Percentiles rank a stretch among this genome's conserved stretches.
These are phyloP conservation scores for Selene dorsalis DNA, from an alignment of 2,797 vertebrate species.

Conservation along the genomic window DNA sequence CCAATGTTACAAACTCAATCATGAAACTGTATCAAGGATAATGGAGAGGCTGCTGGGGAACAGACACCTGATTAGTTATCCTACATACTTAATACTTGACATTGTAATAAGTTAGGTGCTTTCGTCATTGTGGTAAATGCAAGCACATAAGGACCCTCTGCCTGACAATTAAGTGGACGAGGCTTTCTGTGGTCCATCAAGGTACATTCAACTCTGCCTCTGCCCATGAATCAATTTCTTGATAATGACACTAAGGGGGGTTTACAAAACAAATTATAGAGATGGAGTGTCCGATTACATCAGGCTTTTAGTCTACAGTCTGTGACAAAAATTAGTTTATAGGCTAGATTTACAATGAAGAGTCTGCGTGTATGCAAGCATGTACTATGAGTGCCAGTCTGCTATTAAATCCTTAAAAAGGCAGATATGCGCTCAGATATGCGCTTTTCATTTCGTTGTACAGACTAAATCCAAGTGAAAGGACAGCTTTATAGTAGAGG, in stretches of 20 bases:
- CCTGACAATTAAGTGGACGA: conserved; percentile 54
- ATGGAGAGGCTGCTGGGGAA: conserved; percentile 46
- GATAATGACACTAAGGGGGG: conserved; percentile 67
- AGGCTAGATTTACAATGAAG: conserved; percentile 55
- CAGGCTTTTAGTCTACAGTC: conserved; percentile 67
- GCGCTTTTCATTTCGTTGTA: conserved; percentile 13
- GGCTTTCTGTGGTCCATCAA: conserved; percentile 60
- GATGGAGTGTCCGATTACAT: conserved; percentile 74
- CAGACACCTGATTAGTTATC: conserved; percentile 56
- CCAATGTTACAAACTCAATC: conserved; percentile 69
- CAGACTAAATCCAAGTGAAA: conserved; percentile 1
- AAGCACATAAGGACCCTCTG: conserved; percentile 42
- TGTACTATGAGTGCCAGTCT: conserved; percentile 8
- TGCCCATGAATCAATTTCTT: conserved; percentile 66
- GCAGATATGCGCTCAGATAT: too few species aligned
- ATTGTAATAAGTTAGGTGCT: conserved; percentile 51
- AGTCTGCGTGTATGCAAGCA: neutral
- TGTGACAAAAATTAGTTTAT: conserved; percentile 66
- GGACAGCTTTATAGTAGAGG: conserved; percentile 7
- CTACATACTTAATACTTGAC: conserved; percentile 55
- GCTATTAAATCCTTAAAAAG: conserved; percentile 24
- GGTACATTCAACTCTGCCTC: conserved; percentile 56
- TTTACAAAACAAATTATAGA: conserved; percentile 78
- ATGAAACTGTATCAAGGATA: conserved; percentile 53
- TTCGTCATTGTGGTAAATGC: conserved; percentile 29